Evolutionary conservation across 2,797 vertebrate species (phyloP).

Genomic region (Philypnodon macrostomus): DNA sequence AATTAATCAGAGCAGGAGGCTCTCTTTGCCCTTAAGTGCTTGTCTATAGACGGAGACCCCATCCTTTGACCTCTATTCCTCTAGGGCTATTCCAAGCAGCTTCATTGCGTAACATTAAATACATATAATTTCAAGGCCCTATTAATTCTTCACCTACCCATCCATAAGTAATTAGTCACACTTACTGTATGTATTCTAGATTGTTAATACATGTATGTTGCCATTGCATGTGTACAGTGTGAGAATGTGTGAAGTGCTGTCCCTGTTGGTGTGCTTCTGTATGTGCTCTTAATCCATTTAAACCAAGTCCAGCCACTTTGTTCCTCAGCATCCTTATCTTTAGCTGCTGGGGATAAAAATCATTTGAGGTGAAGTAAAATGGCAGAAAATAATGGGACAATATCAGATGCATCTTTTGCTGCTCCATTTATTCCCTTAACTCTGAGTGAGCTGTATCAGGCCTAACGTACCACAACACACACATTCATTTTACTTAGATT

Average conservation of each 20-base stretch:
- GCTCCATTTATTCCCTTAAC: constrained; percentile 74
- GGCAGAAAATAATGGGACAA: constrained; percentile 75
- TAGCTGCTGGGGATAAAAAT: constrained; percentile 77
- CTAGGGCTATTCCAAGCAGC: constrained; percentile 72
- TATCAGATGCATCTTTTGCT: constrained; percentile 77
- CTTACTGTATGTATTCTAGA: constrained; percentile 62
- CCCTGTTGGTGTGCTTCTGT: constrained; percentile 32
- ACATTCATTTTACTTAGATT: constrained; percentile 82
- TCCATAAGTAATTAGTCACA: constrained; percentile 76
- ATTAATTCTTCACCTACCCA: constrained; percentile 73
- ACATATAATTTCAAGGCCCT: constrained; percentile 78
- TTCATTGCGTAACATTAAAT: constrained; percentile 76
- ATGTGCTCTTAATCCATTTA: constrained; percentile 70
- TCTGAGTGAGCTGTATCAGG: constrained; percentile 85
- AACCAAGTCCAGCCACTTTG: constrained; percentile 72
- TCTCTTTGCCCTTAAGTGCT: constrained; percentile 78
- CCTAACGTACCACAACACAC: constrained; percentile 72
- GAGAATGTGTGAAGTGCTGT: constrained; percentile 15
- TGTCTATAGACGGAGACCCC: constrained; percentile 74
- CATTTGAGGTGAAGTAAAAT: constrained; percentile 71
- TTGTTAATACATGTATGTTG: constrained; percentile 53
- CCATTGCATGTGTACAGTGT: constrained; percentile 10
- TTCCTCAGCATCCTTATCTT: constrained; percentile 72
- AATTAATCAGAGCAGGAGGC: constrained; percentile 81
- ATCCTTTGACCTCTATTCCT: constrained; percentile 77